Conservation (phyloP, 2,113 vertebrate genomes). For the Thamnaconus septentrionalis region DNA sequence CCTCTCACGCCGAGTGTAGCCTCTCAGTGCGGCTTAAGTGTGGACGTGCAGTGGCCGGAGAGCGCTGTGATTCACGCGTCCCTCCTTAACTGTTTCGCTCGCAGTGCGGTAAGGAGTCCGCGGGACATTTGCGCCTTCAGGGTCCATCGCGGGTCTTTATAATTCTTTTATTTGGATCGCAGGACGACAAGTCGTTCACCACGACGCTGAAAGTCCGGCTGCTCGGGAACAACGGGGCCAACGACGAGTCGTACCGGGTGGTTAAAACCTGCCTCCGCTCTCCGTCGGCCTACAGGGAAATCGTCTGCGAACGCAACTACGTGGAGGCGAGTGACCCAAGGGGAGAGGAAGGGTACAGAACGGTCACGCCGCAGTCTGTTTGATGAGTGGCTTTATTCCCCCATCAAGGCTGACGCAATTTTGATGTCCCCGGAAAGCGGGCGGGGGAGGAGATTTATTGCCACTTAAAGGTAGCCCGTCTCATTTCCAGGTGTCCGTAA, state of each 20-base stretch:
- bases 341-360: neutral
- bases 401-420: slow-evolving; percentile 17
- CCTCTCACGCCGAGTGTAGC: slow-evolving; percentile 55
- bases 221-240: slow-evolving; percentile 15
- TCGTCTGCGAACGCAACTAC: slow-evolving; percentile 64
- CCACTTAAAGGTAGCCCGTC: slow-evolving; percentile 10
- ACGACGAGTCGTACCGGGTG: slow-evolving; percentile 55
- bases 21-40: slow-evolving; percentile 70
- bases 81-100: slow-evolving; percentile 70
- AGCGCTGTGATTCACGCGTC: slow-evolving; percentile 64
- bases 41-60: slow-evolving; percentile 48
- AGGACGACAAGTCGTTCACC: slow-evolving; percentile 57
- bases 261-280: slow-evolving; percentile 57
- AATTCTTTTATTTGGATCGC: neutral
- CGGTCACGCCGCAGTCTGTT: slow-evolving; percentile 6
- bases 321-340: slow-evolving; percentile 68
- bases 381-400: slow-evolving; percentile 14
- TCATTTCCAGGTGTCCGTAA: slow-evolving; percentile 77
- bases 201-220: slow-evolving; percentile 51
- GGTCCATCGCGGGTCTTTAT: neutral
- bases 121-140: neutral
- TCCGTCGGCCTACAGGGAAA: slow-evolving; percentile 69
- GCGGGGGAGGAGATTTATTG: slow-evolving; percentile 17
- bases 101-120: slow-evolving; percentile 53
- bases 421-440: neutral